Evolutionary conservation across 2,113 vertebrate genomes (phyloP), one percentile per base, ranked within the genome.

Genomic region (Seriola quinqueradiata): DNA sequence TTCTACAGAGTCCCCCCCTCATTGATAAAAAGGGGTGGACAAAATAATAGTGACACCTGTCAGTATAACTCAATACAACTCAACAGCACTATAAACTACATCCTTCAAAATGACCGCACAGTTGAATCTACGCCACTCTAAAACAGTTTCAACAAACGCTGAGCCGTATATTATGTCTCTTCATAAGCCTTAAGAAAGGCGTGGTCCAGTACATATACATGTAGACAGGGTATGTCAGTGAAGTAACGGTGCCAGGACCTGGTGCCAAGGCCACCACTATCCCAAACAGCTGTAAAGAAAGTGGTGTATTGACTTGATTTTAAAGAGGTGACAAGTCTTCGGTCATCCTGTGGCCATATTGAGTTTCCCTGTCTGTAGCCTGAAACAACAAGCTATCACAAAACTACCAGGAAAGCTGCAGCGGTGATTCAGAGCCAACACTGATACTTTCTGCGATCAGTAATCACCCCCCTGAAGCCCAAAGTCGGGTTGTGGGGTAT

Each of bases 311-410:
- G 92, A 83, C 75, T 80, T 6, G 38, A 81, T 87, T 88, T 93
- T 92, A 90, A 93, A 88, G 91, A 93, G 84, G 90, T 92, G 91
- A 83, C 79, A 92, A 92, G 77, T 82, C 81, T 83, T 64, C 57
- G 59, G 75, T 90, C 61, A 77, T 85, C 68, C 70, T 19, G 50
- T 52, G 54, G 71, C 5, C 68, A 58, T 83, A 87, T 90, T 81
- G 64, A 68, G 77, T 92, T 83, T 86, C 89, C 59, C 54, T 50
- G 40, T 79, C 79, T 84, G 67, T 80, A 21, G 69, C 75, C 42
- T 80, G 79, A 71, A 89, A 90, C 81, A 75, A 85, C 80, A 75
- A 86, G 61, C 44, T 70, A 58, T 42, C 81, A 66, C 68, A 54
- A 6, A 28, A 57, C 63, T 10, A 28, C 34, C 25, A 46, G 34